Conservation (phyloP, 2,888 invertebrate genomes). For the Rhyacophila evoluta region DNA sequence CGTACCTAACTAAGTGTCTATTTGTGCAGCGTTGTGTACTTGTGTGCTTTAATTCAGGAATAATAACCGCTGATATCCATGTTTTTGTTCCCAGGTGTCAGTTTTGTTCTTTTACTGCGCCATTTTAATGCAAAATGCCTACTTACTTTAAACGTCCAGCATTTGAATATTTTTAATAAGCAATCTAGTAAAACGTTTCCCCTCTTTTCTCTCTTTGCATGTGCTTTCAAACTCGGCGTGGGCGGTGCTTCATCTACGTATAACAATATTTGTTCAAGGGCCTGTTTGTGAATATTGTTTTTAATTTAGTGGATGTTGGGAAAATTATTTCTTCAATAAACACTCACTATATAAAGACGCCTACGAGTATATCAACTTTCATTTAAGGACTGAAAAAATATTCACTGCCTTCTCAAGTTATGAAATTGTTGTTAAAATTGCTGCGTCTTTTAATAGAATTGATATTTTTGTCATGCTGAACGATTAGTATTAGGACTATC, state of each 20-base stretch:
- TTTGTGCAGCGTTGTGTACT: too few species aligned
- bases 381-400: too few species aligned
- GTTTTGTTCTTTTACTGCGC: constrained; percentile 13
- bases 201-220: not conserved
- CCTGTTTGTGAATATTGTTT: not conserved
- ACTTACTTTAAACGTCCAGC: constrained; percentile 3
- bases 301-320: not conserved
- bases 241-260: not conserved
- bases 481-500: too few species aligned
- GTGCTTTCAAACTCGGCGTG: not conserved
- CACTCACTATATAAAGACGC: too few species aligned
- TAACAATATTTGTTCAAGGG: not conserved
- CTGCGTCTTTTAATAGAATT: too few species aligned
- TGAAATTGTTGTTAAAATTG: too few species aligned
- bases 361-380: too few species aligned
- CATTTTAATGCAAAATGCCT: constrained; percentile 19
- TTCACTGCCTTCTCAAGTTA: too few species aligned
- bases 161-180: constrained; percentile 24
- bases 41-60: not conserved
- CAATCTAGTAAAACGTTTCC: constrained; percentile 20
- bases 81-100: not conserved
- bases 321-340: too few species aligned
- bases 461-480: too few species aligned
- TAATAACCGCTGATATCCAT: not conserved
- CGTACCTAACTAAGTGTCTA: too few species aligned